phyloP scores from a whole-genome alignment of 2,113 vertebrate genomes.

The Cebidichthys violaceus region DNA sequence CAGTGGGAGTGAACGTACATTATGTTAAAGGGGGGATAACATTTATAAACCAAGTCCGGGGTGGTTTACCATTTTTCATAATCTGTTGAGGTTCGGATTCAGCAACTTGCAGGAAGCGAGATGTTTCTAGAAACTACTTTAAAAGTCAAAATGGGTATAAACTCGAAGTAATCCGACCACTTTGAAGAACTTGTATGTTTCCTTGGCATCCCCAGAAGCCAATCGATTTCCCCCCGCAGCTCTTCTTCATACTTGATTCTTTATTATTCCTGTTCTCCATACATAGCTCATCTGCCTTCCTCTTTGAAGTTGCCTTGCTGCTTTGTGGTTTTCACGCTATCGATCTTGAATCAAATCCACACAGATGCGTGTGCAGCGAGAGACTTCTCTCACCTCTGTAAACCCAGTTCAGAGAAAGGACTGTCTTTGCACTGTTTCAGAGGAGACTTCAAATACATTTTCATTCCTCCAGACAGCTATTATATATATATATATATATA shows the following conservation, averaged over 20 bases:
- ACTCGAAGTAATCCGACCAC: constrained; percentile 12
- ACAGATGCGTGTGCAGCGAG: constrained; percentile 15
- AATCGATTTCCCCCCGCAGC: constrained; percentile 15
- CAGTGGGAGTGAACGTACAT: background rate
- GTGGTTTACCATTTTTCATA: background rate
- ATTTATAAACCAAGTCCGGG: background rate
- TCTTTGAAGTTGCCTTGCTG: constrained; percentile 46
- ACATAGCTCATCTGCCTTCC: constrained; percentile 17
- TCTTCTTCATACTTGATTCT: background rate
- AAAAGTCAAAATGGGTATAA: constrained; percentile 10
- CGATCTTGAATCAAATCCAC: constrained; percentile 33
- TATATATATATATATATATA: background rate
- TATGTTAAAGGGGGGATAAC: background rate
- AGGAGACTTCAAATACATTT: constrained; percentile 26
- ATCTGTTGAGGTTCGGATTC: background rate
- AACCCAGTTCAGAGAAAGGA: constrained; percentile 10
- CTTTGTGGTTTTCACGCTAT: constrained; percentile 47
- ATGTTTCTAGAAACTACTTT: constrained; percentile 31
- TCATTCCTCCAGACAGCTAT: constrained; percentile 15
- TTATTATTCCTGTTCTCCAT: constrained; percentile 15
- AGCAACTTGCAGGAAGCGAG: background rate
- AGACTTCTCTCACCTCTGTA: constrained; percentile 4
- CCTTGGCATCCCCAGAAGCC: constrained; percentile 6
- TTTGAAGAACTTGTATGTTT: constrained; percentile 22
- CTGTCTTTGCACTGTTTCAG: constrained; percentile 2